phyloP scores from a whole-genome alignment of 2,113 vertebrate species.

The Odocoileus virginianus region DNA sequence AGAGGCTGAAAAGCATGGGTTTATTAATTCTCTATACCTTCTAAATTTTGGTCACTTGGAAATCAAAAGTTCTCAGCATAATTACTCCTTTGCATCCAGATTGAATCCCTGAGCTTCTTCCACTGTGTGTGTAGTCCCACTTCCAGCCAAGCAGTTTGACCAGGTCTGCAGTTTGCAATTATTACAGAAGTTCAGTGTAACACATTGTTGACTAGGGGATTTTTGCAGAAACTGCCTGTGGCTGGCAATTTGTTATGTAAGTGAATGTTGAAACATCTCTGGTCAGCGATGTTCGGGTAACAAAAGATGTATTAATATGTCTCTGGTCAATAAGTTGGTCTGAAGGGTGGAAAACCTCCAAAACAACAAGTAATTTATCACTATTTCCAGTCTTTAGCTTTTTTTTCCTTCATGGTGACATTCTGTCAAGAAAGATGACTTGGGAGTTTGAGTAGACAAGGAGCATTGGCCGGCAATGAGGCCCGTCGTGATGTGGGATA shows the following conservation, averaged over 20 bases:
- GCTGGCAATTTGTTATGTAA: neutral
- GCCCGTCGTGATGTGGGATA: neutral
- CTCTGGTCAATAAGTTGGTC: neutral
- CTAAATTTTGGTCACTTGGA: neutral
- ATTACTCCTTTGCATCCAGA: neutral
- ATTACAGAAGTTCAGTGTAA: neutral
- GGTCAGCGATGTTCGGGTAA: neutral
- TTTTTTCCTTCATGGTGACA: neutral
- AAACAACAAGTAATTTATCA: neutral
- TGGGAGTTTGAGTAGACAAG: neutral
- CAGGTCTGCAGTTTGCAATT: neutral
- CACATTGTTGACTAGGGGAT: neutral
- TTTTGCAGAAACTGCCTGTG: neutral
- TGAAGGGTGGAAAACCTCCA: neutral
- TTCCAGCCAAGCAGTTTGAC: neutral
- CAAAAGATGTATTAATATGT: neutral
- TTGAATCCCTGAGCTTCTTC: neutral
- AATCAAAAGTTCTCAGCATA: neutral
- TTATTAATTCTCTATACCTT: neutral
- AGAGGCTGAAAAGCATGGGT: neutral
- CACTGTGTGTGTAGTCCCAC: neutral
- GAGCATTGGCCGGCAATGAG: neutral
- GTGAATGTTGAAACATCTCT: neutral
- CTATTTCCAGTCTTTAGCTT: neutral
- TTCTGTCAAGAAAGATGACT: neutral